phyloP scores from a whole-genome alignment of 1,140 invertebrate species.

The Thalassaphorura encarpata region DNA sequence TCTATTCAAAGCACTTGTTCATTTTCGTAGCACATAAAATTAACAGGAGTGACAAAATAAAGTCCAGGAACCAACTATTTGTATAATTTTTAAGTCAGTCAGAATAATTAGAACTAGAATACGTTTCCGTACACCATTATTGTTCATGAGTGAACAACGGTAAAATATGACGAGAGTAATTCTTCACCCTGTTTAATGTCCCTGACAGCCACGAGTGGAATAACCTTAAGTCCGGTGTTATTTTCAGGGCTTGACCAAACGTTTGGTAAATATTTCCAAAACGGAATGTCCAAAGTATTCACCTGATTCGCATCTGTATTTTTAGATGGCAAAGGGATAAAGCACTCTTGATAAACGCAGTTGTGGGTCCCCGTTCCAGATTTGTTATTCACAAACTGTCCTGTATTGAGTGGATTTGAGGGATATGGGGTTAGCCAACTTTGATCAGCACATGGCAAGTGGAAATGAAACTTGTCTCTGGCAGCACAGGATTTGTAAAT shows the following conservation, averaged over 20 bases:
- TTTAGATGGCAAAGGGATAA: background rate
- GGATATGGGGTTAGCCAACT: constrained; percentile 39
- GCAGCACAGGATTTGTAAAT: constrained; percentile 40
- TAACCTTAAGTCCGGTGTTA: constrained; percentile 11
- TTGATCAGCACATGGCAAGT: constrained; percentile 38
- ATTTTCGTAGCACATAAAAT: no score
- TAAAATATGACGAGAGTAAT: constrained; percentile 25
- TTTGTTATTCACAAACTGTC: constrained; percentile 45
- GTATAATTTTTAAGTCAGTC: no score
- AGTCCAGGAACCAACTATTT: no score
- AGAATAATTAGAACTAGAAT: no score
- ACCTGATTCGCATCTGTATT: background rate
- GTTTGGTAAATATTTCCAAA: constrained; percentile 20
- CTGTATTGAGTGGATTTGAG: constrained; percentile 41
- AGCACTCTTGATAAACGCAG: constrained; percentile 26
- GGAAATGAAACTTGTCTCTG: constrained; percentile 38
- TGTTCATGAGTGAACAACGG: constrained; percentile 6
- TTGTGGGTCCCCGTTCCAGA: constrained; percentile 12
- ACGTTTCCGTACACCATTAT: no score
- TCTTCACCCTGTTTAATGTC: constrained; percentile 19
- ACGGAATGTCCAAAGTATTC: constrained; percentile 1
- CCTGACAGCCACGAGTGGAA: constrained; percentile 21
- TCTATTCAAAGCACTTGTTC: no score
- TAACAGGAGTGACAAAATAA: no score
- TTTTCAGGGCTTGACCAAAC: constrained; percentile 23